Conservation (phyloP, 1,140 invertebrate genomes). For the Tyrophagus putrescentiae region DNA sequence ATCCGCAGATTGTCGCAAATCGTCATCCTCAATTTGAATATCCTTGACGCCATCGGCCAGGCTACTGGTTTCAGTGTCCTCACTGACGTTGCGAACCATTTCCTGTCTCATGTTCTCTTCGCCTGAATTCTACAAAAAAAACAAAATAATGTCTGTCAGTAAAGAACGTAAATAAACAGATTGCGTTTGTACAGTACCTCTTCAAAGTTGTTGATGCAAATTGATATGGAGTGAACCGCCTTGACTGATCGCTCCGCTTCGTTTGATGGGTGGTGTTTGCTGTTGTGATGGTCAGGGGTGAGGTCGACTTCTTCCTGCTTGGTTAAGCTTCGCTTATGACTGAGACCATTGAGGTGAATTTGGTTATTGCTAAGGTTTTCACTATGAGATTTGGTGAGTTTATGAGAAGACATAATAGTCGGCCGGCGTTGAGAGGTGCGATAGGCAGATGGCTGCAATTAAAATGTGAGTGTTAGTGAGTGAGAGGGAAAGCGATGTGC, state of each 20-base stretch:
- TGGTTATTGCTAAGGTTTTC: constrained; percentile 5
- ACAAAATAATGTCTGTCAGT: not conserved
- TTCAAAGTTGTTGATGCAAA: constrained; percentile 5
- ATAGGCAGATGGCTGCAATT: too few species aligned
- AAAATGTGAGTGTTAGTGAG: too few species aligned
- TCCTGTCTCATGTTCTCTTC: not conserved
- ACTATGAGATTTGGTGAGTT: constrained; percentile 11
- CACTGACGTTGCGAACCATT: not conserved
- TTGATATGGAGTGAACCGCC: constrained; percentile 11
- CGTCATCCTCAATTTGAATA: not conserved
- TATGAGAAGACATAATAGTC: constrained; percentile 2
- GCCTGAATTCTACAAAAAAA: not conserved
- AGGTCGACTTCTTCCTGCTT: constrained; percentile 6
- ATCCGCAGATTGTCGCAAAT: not conserved
- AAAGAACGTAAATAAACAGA: not conserved
- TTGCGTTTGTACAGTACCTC: not conserved
- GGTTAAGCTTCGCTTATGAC: not conserved
- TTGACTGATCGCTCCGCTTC: too few species aligned
- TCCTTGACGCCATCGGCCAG: not conserved
- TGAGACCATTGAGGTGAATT: not conserved
- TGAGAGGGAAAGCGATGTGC: too few species aligned
- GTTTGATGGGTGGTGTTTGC: not conserved
- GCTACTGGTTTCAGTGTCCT: not conserved
- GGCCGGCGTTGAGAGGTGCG: not conserved
- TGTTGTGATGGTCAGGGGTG: not conserved